Conservation (phyloP, 37 sponge, comb jelly and placozoan genomes). For the Beroe ovata region DNA sequence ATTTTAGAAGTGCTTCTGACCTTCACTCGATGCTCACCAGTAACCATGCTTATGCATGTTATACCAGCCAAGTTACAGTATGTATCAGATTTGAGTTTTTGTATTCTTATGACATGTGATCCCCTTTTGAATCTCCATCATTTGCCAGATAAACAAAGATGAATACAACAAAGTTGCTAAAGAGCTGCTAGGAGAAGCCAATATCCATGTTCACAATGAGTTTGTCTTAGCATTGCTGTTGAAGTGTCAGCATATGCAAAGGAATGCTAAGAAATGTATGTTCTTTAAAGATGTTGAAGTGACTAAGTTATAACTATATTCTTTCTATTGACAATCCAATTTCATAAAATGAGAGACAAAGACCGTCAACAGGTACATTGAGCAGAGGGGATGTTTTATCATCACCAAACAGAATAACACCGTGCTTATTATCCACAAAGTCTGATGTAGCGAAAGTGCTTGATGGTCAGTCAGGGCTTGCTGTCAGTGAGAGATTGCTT, state of each 20-base stretch:
- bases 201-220: conserved; percentile 83
- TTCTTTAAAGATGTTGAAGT: no score
- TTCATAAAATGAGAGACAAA: no score
- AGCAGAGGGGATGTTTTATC: neutral
- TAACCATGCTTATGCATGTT: neutral
- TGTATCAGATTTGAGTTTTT: no score
- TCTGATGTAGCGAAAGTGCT: neutral
- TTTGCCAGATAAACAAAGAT: conserved; percentile 78
- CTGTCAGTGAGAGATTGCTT: conserved; percentile 71
- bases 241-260: conserved; percentile 75
- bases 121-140: neutral
- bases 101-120: no score
- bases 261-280: conserved; percentile 49
- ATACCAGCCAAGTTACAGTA: neutral
- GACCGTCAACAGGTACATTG: neutral
- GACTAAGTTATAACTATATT: no score
- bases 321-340: no score
- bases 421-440: neutral
- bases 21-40: neutral
- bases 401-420: neutral
- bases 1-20: neutral
- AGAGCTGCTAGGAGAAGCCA: conserved; percentile 72
- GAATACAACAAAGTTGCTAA: conserved; percentile 78
- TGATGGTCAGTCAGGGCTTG: neutral
- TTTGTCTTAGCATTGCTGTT: conserved; percentile 85